A percentile compares a stretch with the other conserved stretches of the same genome.
These are phyloP conservation scores for Crambe crambe DNA, from an alignment of 37 sponge, comb jelly and placozoan species.

Conservation along the genomic window DNA sequence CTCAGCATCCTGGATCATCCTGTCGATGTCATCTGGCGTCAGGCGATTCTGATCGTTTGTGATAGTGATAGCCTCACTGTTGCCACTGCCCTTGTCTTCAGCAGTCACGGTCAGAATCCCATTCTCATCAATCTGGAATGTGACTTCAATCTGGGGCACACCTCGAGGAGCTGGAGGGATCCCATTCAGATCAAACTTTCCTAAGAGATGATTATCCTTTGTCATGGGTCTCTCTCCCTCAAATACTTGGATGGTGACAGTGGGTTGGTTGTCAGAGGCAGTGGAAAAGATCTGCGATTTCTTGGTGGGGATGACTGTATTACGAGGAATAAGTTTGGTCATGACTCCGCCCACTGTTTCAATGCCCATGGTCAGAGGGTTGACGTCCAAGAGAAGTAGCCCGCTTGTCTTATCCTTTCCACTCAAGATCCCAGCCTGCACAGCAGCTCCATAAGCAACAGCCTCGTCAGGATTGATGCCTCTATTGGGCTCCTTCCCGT, in stretches of 20 bases:
- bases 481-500: constrained; percentile 92
- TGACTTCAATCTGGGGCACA: constrained; percentile 98
- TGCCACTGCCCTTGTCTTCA: constrained; percentile 98
- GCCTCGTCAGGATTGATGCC: constrained; percentile 99
- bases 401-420: constrained; percentile 84
- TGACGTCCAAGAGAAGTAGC: constrained; percentile 93
- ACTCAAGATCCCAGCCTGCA: constrained; percentile 96
- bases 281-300: constrained; percentile 99
- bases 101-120: constrained; percentile 96
- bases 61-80: constrained; percentile 92
- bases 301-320: constrained; percentile 99
- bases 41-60: constrained; percentile 98
- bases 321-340: constrained; percentile 96
- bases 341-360: constrained; percentile 99
- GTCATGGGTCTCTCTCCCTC: constrained; percentile 99
- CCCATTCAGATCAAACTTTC: constrained; percentile 95
- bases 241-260: constrained; percentile 98
- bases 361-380: constrained; percentile 97
- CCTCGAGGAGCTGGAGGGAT: constrained; percentile 99
- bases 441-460: constrained; percentile 99
- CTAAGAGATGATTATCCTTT: constrained; percentile 96
- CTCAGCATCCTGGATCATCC: constrained; percentile 98
- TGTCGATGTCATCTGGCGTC: constrained; percentile 95
- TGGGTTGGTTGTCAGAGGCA: constrained; percentile 97
- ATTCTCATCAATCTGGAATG: constrained; percentile 98